phyloP scores from a whole-genome alignment of 2,888 invertebrate genomes.

The Callyntrura sp. region DNA sequence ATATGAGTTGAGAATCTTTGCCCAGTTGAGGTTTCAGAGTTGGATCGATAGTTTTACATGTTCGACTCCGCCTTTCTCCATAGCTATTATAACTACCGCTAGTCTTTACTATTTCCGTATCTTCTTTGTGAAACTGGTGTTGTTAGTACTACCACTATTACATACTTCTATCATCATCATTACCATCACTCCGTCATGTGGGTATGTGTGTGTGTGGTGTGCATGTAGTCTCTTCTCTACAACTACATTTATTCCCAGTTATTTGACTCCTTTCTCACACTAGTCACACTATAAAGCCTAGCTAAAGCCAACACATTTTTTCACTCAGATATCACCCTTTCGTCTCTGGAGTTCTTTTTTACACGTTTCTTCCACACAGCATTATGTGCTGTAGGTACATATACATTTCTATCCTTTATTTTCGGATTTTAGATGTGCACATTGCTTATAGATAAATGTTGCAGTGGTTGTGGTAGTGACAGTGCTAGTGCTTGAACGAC shows the following conservation, averaged over 20 bases:
- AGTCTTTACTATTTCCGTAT: slow-evolving; percentile 58
- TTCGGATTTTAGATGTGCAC: slow-evolving; percentile 44
- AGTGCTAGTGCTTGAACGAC: slow-evolving; percentile 55
- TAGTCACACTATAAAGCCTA: slow-evolving; percentile 59
- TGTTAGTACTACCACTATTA: slow-evolving; percentile 26
- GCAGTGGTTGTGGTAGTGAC: slow-evolving; percentile 67
- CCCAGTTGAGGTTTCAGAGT: slow-evolving; percentile 79
- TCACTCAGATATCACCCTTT: slow-evolving; percentile 63
- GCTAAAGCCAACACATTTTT: slow-evolving; percentile 65
- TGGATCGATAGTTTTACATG: slow-evolving; percentile 79
- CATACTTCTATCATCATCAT: slow-evolving; percentile 72
- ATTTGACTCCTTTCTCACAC: slow-evolving; percentile 70
- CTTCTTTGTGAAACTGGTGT: slow-evolving; percentile 54
- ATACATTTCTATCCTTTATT: slow-evolving; percentile 27
- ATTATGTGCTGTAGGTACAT: background rate
- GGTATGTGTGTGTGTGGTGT: slow-evolving; percentile 20
- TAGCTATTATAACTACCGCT: slow-evolving; percentile 61
- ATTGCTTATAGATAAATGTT: slow-evolving; percentile 62
- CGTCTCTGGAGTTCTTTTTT: slow-evolving; percentile 47
- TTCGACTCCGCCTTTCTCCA: slow-evolving; percentile 66
- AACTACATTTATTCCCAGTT: slow-evolving; percentile 65
- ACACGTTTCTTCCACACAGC: background rate
- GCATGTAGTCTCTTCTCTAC: background rate
- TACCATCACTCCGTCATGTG: slow-evolving; percentile 51
- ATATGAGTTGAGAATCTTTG: slow-evolving; percentile 79